Percentiles rank a stretch among this genome's conserved stretches.
These are phyloP conservation scores for Marronus borbonicus DNA, from an alignment of 2,888 invertebrate genomes.

Conservation along the genomic window DNA sequence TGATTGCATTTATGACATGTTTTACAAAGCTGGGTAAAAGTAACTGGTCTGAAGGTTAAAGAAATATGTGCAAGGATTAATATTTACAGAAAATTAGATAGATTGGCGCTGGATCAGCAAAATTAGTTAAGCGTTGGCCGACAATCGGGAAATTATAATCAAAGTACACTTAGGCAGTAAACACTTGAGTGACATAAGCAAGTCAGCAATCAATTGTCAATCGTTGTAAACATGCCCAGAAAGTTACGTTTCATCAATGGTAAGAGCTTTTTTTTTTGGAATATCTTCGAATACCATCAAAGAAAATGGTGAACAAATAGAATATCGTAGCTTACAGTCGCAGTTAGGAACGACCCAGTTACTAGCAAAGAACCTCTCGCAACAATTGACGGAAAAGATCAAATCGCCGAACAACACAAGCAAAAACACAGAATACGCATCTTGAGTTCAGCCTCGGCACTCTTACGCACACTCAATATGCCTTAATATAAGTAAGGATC, in stretches of 20 bases:
- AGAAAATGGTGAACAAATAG: slow-evolving; percentile 95
- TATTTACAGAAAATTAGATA: too few species aligned
- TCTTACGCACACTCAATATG: slow-evolving; percentile 72
- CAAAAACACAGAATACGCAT: slow-evolving; percentile 94
- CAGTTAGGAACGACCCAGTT: slow-evolving; percentile 88
- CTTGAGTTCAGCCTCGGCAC: slow-evolving; percentile 83
- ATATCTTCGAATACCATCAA: slow-evolving; percentile 95
- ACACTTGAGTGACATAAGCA: too few species aligned
- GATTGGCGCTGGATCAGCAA: too few species aligned
- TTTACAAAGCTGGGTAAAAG: too few species aligned
- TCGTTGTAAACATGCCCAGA: slow-evolving; percentile 77
- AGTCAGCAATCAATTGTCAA: too few species aligned
- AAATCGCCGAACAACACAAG: slow-evolving; percentile 97
- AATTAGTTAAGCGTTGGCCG: too few species aligned
- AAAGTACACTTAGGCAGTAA: too few species aligned
- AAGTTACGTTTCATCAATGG: slow-evolving; percentile 96
- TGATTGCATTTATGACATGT: too few species aligned
- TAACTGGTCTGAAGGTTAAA: too few species aligned
- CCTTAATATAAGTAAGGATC: slow-evolving; percentile 54
- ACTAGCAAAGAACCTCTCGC: slow-evolving; percentile 85
- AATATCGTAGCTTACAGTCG: slow-evolving; percentile 87
- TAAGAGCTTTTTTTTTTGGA: slow-evolving; percentile 93
- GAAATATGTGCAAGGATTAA: too few species aligned
- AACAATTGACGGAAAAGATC: slow-evolving; percentile 93
- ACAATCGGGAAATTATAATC: too few species aligned